Evolutionary conservation across 2,888 invertebrate genomes (phyloP), one percentile per base, ranked within the genome.

Genomic region (Antitype chi): DNA sequence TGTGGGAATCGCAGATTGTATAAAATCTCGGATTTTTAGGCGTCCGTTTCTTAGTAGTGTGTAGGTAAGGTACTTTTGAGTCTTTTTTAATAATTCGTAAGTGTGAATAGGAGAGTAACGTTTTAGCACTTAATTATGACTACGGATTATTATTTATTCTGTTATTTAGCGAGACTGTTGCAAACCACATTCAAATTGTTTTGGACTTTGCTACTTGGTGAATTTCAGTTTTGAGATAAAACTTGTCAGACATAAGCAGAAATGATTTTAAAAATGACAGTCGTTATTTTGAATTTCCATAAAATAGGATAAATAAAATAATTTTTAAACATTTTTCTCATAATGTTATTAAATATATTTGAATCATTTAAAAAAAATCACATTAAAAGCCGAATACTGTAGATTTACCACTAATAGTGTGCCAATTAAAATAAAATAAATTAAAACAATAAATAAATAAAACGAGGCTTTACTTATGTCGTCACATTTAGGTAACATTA

Each of bases 321-420:
- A 67, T 28, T 2, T 49, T 66, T 47, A 20, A 25, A 13, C 28
- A 66, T 55, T 66, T 62, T 63, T 52, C 15, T 63, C 63, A 74
- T 69, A 69, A 70, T 68, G 47, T 74, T 74, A 60, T 59, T 55
- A 74, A 47, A 81, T 85, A 83, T 86, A 87, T 64, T 85, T 82
- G 75, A 85, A 80, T 89, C 84, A 52, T 70, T 79, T 84, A 75
- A 69, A 47, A 47, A 47, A 11, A 13, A 13, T 47, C 69, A 88
- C 81, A 85, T 85, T 82, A 74, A 78, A 83, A 85, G 78, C 59
- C 74, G 77, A 87, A 85, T 85, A 89, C 86, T 88, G 87, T 78
- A 84, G 64, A 82, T 84, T 88, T 80, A 78, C 43, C 70, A 72
- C 71, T 23, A 6, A 63, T 43, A 63, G 64, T 57, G 68, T 57